Evolutionary conservation across 2,797 vertebrate species (phyloP).

Genomic region (Halcyon badia): DNA sequence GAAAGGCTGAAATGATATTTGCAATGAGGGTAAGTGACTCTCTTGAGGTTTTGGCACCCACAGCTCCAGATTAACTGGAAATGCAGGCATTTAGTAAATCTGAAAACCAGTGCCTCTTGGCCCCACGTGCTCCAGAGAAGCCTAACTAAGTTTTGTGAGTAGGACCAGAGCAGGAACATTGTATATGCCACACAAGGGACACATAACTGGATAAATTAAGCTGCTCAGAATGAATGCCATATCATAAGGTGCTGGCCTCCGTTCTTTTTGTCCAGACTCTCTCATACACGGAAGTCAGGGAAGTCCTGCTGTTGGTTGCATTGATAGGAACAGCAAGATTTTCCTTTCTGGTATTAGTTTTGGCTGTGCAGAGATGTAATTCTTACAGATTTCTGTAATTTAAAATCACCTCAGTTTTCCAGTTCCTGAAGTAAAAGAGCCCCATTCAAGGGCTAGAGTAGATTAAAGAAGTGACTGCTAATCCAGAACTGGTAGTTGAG

Average conservation of each 20-base stretch:
- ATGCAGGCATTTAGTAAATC: neutral
- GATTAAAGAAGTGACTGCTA: neutral
- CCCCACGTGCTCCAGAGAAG: neutral
- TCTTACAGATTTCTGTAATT: neutral
- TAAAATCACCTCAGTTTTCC: neutral
- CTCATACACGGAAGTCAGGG: neutral
- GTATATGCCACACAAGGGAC: neutral
- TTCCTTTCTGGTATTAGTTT: neutral
- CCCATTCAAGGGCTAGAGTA: neutral
- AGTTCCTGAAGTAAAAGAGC: neutral
- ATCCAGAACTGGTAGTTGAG: neutral
- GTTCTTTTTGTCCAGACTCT: neutral
- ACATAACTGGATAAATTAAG: neutral
- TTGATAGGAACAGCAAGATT: neutral
- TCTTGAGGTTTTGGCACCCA: slow-evolving; percentile 49
- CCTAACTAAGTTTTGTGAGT: neutral
- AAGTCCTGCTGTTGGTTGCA: neutral
- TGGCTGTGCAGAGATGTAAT: neutral
- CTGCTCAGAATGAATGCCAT: neutral
- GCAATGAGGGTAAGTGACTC: slow-evolving; percentile 9
- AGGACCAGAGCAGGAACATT: neutral
- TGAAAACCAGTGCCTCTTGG: neutral
- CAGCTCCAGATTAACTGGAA: slow-evolving; percentile 30
- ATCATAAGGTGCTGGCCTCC: neutral
- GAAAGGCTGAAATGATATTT: slow-evolving; percentile 24